These are phyloP conservation scores for Hippocampus abdominalis DNA, from an alignment of 2,113 vertebrate genomes.

Conservation along the genomic window DNA sequence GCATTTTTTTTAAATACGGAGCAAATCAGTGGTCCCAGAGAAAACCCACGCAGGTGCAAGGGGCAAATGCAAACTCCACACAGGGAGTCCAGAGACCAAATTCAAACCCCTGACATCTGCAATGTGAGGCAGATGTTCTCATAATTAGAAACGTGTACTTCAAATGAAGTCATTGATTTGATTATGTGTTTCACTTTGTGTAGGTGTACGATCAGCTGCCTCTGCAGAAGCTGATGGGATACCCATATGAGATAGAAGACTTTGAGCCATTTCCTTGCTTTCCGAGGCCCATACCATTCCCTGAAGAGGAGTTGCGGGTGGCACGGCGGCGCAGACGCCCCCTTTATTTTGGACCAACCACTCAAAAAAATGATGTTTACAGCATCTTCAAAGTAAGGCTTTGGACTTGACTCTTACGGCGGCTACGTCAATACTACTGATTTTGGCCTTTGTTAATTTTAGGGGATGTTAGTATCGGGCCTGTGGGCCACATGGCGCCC, in stretches of 20 bases:
- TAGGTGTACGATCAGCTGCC: slow-evolving; percentile 76
- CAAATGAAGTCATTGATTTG: too few relatives aligned
- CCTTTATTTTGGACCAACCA: not conserved
- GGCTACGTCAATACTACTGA: not conserved
- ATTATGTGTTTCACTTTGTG: not conserved
- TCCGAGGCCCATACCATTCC: not conserved
- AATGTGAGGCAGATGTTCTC: too few relatives aligned
- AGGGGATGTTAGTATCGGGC: not conserved
- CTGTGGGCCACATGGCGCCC: not conserved
- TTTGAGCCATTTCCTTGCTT: slow-evolving; percentile 29
- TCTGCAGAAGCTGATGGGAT: slow-evolving; percentile 67
- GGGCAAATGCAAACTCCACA: too few relatives aligned
- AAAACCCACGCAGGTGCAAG: too few relatives aligned
- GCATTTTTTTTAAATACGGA: too few relatives aligned
- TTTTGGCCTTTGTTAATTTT: not conserved
- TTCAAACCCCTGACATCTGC: too few relatives aligned
- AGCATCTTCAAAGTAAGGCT: slow-evolving; percentile 62
- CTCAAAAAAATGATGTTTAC: slow-evolving; percentile 53
- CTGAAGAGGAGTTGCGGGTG: accelerated
- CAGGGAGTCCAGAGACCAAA: too few relatives aligned
- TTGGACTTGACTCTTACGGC: not conserved
- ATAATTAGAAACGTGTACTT: too few relatives aligned
- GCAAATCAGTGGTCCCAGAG: too few relatives aligned
- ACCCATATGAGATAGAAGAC: slow-evolving; percentile 42
- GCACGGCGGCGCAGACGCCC: slow-evolving; percentile 2